Conservation (phyloP, 2,888 invertebrate genomes). For the Amphipyra berbera region DNA sequence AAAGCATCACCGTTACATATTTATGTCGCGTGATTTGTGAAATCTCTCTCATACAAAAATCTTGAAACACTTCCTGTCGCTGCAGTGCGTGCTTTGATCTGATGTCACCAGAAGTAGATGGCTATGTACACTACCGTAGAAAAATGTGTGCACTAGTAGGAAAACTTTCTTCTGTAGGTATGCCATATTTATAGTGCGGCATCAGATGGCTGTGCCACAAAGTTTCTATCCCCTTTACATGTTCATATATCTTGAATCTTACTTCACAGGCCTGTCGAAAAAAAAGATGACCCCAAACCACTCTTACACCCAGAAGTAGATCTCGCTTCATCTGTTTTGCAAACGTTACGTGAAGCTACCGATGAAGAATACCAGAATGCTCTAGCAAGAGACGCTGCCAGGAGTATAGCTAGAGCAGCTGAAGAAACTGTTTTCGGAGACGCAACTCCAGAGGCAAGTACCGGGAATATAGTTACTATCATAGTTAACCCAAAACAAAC, state of each 20-base stretch:
- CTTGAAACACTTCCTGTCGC: too few relatives aligned
- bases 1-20: too few relatives aligned
- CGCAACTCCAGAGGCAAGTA: conserved; percentile 63
- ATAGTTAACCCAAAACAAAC: conserved; percentile 69
- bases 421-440: conserved; percentile 59
- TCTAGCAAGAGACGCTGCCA: conserved; percentile 78
- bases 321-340: conserved; percentile 81
- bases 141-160: too few relatives aligned
- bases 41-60: too few relatives aligned
- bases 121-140: too few relatives aligned
- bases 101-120: too few relatives aligned
- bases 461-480: conserved; percentile 72
- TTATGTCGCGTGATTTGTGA: too few relatives aligned
- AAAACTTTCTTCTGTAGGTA: too few relatives aligned
- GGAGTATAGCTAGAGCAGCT: conserved; percentile 55
- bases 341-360: conserved; percentile 81
- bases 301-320: conserved; percentile 83
- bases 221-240: too few relatives aligned
- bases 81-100: too few relatives aligned
- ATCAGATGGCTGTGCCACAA: too few relatives aligned
- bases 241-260: neutral
- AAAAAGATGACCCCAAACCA: conserved; percentile 75
- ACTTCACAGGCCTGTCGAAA: conserved; percentile 64
- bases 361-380: conserved; percentile 83
- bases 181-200: too few relatives aligned